phyloP scores from a whole-genome alignment of 2,888 invertebrate species.

The Drosophila algonquin region DNA sequence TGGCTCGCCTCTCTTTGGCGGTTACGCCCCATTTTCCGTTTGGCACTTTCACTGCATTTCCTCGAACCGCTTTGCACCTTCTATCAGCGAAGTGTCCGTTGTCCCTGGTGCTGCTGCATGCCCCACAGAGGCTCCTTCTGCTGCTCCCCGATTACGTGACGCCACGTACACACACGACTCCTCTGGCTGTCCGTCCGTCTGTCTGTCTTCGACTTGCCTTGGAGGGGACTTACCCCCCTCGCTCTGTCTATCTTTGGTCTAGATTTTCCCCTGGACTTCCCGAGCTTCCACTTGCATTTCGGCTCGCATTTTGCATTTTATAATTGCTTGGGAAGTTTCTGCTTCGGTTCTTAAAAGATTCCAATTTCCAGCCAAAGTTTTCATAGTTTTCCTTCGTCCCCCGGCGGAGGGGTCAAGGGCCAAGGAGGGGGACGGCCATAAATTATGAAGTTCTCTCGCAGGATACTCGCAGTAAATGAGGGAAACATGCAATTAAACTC shows the following conservation, averaged over 20 bases:
- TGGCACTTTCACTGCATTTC: conserved; percentile 74
- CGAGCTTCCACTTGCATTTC: conserved; percentile 34
- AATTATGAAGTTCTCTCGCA: conserved; percentile 62
- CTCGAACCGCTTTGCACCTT: conserved; percentile 58
- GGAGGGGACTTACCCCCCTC: neutral
- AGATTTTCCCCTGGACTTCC: neutral
- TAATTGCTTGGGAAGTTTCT: conserved; percentile 66
- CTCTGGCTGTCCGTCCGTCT: conserved; percentile 5
- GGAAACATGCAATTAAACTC: conserved; percentile 69
- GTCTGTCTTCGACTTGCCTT: neutral
- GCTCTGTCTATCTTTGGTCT: neutral
- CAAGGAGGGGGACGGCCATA: conserved; percentile 52
- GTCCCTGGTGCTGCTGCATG: conserved; percentile 3
- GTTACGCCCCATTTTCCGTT: conserved; percentile 38
- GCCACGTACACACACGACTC: conserved; percentile 43
- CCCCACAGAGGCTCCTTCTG: neutral
- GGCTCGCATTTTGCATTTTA: conserved; percentile 62
- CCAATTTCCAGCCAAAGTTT: conserved; percentile 51
- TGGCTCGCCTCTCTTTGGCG: conserved; percentile 13
- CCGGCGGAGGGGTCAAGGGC: conserved; percentile 17
- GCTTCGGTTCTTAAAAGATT: conserved; percentile 37
- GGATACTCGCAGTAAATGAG: conserved; percentile 29
- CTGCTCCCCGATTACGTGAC: conserved; percentile 59
- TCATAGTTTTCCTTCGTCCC: conserved; percentile 35
- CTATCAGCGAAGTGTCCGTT: conserved; percentile 10